Evolutionary conservation across 2,888 invertebrate genomes (phyloP), one percentile per base, ranked within the genome.

Genomic region (Stenodera caucasica): DNA sequence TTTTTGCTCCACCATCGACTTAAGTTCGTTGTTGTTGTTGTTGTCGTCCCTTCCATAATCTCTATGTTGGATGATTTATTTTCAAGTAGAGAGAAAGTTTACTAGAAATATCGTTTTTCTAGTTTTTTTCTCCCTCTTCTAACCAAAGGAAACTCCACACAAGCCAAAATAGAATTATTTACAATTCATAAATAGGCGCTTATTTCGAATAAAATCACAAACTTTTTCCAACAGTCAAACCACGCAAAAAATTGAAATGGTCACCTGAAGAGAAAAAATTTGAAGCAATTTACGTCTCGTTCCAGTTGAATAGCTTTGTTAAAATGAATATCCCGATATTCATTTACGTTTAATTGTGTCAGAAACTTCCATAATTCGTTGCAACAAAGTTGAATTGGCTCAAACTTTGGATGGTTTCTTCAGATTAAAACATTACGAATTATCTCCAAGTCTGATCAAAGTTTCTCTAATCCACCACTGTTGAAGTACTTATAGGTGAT

Each of bases 321-420:
- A 49, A 60, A 56, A 60, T 53, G 53, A 56, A 60, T 52, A 55
- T 55, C 53, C 50, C 32, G 59, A 59, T 50, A 59, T 50, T 49
- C 53, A 56, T 56, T 60, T 56, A 53, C 56, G 60, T 60, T 56
- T 56, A 60, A 56, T 54, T 56, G 53, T 53, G 56, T 53, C 37
- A 45, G 56, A 56, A 60, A 60, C 51, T 60, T 60, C 29, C 49
- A 53, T 60, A 60, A 60, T 56, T 56, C 56, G 56, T 60, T 60
- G 55, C 56, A 60, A 51, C 50, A 59, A 59, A 45, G 55, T 58
- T 58, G 54, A 54, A 58, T 58, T 54, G 58, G 53, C 52, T 55
- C 59, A 59, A 52, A 2, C 29, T 18, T 35, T 55, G 55, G 45
- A 55, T 33, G 32, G 45, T 21, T 45, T 15, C 50, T 45, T 55